Percentiles rank a stretch among this genome's conserved stretches.
Evolutionary conservation across 2,797 vertebrate species (phyloP).

Genomic region (Etheostoma perlongum): DNA sequence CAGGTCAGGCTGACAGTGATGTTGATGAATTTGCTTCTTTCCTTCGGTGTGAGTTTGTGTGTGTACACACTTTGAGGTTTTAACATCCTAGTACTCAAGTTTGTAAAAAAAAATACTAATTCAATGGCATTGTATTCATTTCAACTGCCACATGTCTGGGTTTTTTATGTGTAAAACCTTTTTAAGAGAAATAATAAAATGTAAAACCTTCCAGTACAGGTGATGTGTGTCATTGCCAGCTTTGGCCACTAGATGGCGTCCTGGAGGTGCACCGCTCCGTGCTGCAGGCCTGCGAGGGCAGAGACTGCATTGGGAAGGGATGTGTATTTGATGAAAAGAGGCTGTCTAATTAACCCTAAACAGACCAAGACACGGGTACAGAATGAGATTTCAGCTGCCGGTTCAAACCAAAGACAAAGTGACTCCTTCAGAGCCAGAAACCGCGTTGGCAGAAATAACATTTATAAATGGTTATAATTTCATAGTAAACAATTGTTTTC

Average conservation of each 20-base stretch:
- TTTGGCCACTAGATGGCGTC: slow-evolving; percentile 55
- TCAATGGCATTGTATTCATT: background rate
- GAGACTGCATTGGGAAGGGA: slow-evolving; percentile 14
- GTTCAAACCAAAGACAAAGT: slow-evolving; percentile 69
- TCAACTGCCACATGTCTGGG: slow-evolving; percentile 26
- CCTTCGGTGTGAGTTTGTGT: too few species aligned
- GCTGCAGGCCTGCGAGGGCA: slow-evolving; percentile 31
- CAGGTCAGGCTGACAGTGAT: too few species aligned
- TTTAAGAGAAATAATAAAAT: too few species aligned
- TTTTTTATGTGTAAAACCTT: background rate
- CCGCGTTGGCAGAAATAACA: background rate
- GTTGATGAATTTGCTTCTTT: too few species aligned
- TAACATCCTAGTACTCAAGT: too few species aligned
- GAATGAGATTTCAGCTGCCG: slow-evolving; percentile 13
- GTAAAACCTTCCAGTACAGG: too few species aligned
- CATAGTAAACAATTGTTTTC: background rate
- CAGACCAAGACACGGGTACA: slow-evolving; percentile 3
- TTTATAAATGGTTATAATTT: background rate
- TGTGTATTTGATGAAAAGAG: slow-evolving; percentile 29
- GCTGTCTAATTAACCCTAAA: slow-evolving; percentile 26
- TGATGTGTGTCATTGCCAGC: too few species aligned
- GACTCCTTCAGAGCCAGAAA: slow-evolving; percentile 11
- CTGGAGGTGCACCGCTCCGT: slow-evolving; percentile 8
- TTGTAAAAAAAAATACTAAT: too few species aligned
- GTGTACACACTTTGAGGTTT: too few species aligned